Evolutionary conservation across 1,140 invertebrate species (phyloP).

Genomic region (Latrodectus geometricus): DNA sequence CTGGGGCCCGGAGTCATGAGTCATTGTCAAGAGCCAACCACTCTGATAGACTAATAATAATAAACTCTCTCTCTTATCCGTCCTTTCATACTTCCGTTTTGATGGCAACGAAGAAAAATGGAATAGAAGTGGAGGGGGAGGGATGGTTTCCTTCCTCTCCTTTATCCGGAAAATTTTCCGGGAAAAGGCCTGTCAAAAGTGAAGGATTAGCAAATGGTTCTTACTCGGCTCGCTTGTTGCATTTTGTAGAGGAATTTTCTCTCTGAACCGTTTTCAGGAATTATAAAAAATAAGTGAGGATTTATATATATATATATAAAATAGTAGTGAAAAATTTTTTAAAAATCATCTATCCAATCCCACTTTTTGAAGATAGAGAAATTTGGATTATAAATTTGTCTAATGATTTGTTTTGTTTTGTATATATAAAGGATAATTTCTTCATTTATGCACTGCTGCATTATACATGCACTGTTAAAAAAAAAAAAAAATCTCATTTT

Average conservation of each 20-base stretch:
- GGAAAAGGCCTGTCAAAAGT: conserved; percentile 37
- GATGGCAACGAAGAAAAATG: conserved; percentile 41
- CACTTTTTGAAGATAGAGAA: too few relatives aligned
- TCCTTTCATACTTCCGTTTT: neutral
- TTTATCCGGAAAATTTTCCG: neutral
- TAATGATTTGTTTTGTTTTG: too few relatives aligned
- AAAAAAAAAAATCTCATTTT: too few relatives aligned
- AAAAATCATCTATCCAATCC: too few relatives aligned
- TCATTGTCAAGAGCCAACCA: conserved; percentile 54
- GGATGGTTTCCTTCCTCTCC: neutral
- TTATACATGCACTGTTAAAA: too few relatives aligned
- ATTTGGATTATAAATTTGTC: too few relatives aligned
- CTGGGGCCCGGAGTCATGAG: conserved; percentile 34
- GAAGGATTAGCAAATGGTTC: conserved; percentile 5
- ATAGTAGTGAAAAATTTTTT: too few relatives aligned
- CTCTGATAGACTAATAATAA: conserved; percentile 44
- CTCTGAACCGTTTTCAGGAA: neutral
- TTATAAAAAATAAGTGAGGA: too few relatives aligned
- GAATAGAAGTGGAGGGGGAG: neutral
- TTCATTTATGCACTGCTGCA: too few relatives aligned
- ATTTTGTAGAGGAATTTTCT: neutral
- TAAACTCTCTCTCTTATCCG: conserved; percentile 23
- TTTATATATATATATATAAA: too few relatives aligned
- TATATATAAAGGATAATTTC: too few relatives aligned
- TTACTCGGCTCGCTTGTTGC: conserved; percentile 7